These are phyloP conservation scores for Brachionus koreanus DNA, from an alignment of 1,140 invertebrate genomes.

Conservation along the genomic window DNA sequence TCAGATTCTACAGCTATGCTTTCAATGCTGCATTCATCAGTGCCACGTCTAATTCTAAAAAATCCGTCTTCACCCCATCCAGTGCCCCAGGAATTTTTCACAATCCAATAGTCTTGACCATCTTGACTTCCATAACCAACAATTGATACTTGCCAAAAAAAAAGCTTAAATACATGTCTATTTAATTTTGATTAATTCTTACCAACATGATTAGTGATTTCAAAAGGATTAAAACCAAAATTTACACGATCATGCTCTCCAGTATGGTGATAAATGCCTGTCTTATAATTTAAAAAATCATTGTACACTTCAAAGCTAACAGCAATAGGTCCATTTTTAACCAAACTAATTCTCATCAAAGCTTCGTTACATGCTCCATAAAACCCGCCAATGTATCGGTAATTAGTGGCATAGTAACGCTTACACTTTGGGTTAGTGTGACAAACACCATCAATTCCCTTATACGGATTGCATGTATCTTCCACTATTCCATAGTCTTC, in stretches of 20 bases:
- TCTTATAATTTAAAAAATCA: constrained; percentile 48
- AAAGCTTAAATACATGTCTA: not conserved
- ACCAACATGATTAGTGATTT: constrained; percentile 55
- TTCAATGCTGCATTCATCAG: constrained; percentile 83
- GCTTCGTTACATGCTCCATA: constrained; percentile 57
- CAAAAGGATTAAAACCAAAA: constrained; percentile 46
- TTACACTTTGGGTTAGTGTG: constrained; percentile 50
- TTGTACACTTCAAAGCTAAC: constrained; percentile 61
- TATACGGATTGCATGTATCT: constrained; percentile 61
- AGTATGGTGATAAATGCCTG: constrained; percentile 46
- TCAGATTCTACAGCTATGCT: constrained; percentile 49
- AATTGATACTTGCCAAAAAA: constrained; percentile 50
- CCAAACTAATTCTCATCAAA: constrained; percentile 60
- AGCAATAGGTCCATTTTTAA: constrained; percentile 61
- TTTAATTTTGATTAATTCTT: not conserved
- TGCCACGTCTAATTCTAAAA: constrained; percentile 82
- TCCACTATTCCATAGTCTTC: constrained; percentile 61
- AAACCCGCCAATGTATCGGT: constrained; percentile 60
- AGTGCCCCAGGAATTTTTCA: constrained; percentile 62
- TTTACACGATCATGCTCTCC: constrained; percentile 21
- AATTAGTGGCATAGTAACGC: constrained; percentile 59
- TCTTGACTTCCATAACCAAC: constrained; percentile 62
- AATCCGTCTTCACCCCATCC: constrained; percentile 64
- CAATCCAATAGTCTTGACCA: constrained; percentile 54
- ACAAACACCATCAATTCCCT: constrained; percentile 51